Evolutionary conservation across 2,113 vertebrate species (phyloP).

Genomic region (Ariopsis seemanni): DNA sequence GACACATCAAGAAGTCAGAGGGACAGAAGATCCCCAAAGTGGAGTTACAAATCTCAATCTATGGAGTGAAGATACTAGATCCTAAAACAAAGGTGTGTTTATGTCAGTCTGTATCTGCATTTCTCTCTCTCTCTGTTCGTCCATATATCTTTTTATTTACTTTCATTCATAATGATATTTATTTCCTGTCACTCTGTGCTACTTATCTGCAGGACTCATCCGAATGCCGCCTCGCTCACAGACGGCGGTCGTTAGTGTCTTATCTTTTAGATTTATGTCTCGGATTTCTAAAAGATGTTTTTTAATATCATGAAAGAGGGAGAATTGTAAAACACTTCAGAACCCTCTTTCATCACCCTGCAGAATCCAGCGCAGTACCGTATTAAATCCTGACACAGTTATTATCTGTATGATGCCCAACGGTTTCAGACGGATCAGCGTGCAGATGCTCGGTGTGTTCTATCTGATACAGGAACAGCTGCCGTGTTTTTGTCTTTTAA

Average conservation of each 20-base stretch:
- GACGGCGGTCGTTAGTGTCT: too few relatives aligned
- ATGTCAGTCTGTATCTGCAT: neutral
- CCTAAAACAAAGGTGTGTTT: constrained; percentile 90
- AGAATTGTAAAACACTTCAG: neutral
- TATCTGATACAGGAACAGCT: neutral
- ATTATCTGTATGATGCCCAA: neutral
- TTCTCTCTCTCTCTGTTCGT: neutral
- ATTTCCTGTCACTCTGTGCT: neutral
- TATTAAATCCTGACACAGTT: neutral
- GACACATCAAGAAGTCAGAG: constrained; percentile 98
- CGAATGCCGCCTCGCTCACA: neutral
- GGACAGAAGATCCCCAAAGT: constrained; percentile 96
- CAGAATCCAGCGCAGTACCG: neutral
- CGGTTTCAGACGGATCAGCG: neutral
- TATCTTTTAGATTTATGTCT: neutral
- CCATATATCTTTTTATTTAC: neutral
- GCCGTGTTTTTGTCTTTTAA: constrained; percentile 1
- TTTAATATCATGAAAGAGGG: neutral
- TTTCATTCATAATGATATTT: neutral
- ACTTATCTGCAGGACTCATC: neutral
- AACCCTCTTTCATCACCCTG: neutral
- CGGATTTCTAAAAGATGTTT: neutral
- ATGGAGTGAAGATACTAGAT: constrained; percentile 96
- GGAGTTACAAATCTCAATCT: constrained; percentile 96
- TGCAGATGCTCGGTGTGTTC: constrained; percentile 2